These are phyloP conservation scores for Sarotherodon lohbergeri DNA, from an alignment of 2,113 vertebrate species.

Conservation along the genomic window DNA sequence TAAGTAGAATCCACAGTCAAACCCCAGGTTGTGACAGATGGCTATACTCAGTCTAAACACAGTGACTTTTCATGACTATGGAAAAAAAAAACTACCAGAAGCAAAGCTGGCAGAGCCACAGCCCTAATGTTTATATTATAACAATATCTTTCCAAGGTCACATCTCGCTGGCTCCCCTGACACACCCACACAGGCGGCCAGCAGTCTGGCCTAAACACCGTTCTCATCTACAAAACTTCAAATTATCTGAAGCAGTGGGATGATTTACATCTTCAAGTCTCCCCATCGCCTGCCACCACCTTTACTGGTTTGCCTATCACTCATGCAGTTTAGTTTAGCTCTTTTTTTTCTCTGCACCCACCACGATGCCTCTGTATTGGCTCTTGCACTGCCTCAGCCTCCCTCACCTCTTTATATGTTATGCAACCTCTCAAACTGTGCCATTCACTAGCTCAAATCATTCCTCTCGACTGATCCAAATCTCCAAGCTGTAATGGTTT, in stretches of 20 bases:
- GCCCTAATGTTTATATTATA: conserved; percentile 44
- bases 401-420: conserved; percentile 17
- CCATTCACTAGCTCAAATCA: conserved; percentile 4
- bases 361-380: background rate
- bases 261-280: conserved; percentile 5
- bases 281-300: background rate
- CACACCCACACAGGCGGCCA: conserved; percentile 1
- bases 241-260: conserved; percentile 3
- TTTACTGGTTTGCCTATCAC: background rate
- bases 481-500: conserved; percentile 12
- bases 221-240: conserved; percentile 17
- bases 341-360: background rate
- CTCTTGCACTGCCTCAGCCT: conserved; percentile 5
- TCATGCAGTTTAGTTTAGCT: background rate
- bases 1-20: background rate
- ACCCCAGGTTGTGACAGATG: background rate
- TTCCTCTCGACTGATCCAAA: conserved; percentile 20
- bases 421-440: conserved; percentile 22
- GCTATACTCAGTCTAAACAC: background rate
- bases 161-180: background rate
- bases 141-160: conserved; percentile 40
- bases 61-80: background rate
- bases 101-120: background rate
- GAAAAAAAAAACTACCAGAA: background rate
- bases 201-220: conserved; percentile 8